Conservation (phyloP, 2,113 vertebrate genomes). For the Paedocypris sp. region DNA sequence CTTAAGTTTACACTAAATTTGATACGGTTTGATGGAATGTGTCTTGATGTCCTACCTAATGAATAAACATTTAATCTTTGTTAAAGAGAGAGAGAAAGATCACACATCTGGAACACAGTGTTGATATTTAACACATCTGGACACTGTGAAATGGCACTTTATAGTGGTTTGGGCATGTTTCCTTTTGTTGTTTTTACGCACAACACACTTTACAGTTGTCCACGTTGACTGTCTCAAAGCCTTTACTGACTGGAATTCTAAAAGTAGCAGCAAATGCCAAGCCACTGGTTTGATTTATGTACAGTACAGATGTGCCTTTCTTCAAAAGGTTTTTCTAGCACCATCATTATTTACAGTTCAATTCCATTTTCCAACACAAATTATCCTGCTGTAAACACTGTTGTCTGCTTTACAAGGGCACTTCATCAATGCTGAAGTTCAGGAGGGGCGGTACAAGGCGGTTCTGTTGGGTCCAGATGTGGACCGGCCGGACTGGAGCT, state of each 20-base stretch:
- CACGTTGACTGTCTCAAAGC: neutral
- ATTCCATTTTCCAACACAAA: too few species aligned
- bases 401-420: constrained; percentile 56
- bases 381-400: neutral
- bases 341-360: too few species aligned
- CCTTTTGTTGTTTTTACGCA: neutral
- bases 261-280: too few species aligned
- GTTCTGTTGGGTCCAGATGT: constrained; percentile 73
- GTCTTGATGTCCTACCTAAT: too few species aligned
- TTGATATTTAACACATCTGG: neutral
- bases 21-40: too few species aligned
- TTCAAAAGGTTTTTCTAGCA: too few species aligned
- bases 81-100: too few species aligned
- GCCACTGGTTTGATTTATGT: too few species aligned
- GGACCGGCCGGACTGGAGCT: constrained; percentile 79
- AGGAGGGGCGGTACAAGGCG: constrained; percentile 50
- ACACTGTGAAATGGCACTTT: neutral
- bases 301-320: too few species aligned
- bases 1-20: too few species aligned
- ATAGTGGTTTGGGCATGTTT: neutral
- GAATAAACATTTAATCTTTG: too few species aligned
- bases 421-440: constrained; percentile 71
- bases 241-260: neutral
- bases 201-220: neutral
- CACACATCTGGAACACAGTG: neutral